Evolutionary conservation across 2,113 vertebrate genomes (phyloP), one percentile per base, ranked within the genome.

Genomic region (Scomber japonicus): DNA sequence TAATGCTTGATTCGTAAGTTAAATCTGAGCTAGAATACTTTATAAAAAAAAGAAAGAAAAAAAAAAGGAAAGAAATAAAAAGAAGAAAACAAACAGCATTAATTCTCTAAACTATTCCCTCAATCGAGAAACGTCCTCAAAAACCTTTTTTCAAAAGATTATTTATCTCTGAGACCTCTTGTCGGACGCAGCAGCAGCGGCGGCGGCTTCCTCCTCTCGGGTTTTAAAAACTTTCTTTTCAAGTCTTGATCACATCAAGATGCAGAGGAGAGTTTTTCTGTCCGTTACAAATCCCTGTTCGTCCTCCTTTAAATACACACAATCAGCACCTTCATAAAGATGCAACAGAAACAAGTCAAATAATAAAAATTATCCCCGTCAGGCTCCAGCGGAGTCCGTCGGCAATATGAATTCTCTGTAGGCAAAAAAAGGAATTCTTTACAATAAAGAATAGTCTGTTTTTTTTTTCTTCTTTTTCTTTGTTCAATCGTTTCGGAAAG

Each of bases 231-330:
- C 91, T 94, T 93, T 95, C 90, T 95, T 92, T 95, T 94, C 65
- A 93, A 95, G 67, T 95, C 96, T 97, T 95, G 96, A 97, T 97
- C 96, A 96, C 89, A 97, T 98, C 97, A 96, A 97, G 96, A 96
- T 88, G 92, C 84, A 89, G 93, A 96, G 94, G 95, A 96, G 95
- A 95, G 95, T 93, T 82, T 96, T 94, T 92, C 92, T 96, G 74
- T 94, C 80, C 66, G 24, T 79, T 94, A 95, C 95, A 95, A 90
- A 96, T 95, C 95, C 95, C 96, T 96, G 96, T 94, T 95, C 95
- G 93, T 95, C 96, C 94, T 95, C 95, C 96, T 31, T 87, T 95
- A 96, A 96, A 97, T 96, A 96, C 91, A 95, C 84, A 85, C 95
- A 96, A 95, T 80, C 87, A 89, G 94, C 96, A 97, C 96, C 97